A percentile compares a stretch with the other conserved stretches of the same genome.
phyloP scores from a whole-genome alignment of 2,888 invertebrate genomes.

The Apodemia mormo region DNA sequence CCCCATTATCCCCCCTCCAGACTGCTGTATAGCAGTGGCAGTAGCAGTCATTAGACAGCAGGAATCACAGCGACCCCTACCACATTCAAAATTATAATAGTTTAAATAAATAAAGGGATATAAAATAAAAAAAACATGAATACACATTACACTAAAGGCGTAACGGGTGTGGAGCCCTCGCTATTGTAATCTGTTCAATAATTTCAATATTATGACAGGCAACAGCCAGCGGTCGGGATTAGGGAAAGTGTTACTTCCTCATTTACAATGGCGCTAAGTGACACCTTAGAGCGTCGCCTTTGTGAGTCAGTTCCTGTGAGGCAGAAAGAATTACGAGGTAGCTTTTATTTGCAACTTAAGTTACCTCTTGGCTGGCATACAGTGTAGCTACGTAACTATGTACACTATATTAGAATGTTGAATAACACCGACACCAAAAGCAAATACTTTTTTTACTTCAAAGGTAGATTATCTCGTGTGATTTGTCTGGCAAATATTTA shows the following conservation, averaged over 20 bases:
- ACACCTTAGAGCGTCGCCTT: neutral
- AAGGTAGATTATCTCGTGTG: too few relatives aligned
- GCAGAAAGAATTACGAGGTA: neutral
- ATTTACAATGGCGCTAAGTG: constrained; percentile 26
- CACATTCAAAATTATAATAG: neutral
- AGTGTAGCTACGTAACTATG: too few relatives aligned
- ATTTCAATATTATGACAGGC: constrained; percentile 39
- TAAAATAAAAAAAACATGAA: neutral
- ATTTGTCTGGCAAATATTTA: too few relatives aligned
- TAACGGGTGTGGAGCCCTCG: neutral
- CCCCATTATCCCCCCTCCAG: neutral
- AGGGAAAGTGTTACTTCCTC: constrained; percentile 37
- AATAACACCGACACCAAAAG: too few relatives aligned
- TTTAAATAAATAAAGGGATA: neutral
- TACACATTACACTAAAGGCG: neutral
- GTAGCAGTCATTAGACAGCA: constrained; percentile 4
- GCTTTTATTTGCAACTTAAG: neutral
- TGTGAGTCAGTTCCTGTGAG: neutral
- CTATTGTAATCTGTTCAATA: constrained; percentile 30
- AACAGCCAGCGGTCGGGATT: constrained; percentile 27
- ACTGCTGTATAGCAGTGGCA: neutral
- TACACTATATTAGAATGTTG: too few relatives aligned
- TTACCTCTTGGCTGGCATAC: neutral
- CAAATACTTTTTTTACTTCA: too few relatives aligned
- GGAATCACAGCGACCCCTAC: neutral